Evolutionary conservation across 1,140 invertebrate genomes (phyloP).

Genomic region (Xylocopa sonorina): DNA sequence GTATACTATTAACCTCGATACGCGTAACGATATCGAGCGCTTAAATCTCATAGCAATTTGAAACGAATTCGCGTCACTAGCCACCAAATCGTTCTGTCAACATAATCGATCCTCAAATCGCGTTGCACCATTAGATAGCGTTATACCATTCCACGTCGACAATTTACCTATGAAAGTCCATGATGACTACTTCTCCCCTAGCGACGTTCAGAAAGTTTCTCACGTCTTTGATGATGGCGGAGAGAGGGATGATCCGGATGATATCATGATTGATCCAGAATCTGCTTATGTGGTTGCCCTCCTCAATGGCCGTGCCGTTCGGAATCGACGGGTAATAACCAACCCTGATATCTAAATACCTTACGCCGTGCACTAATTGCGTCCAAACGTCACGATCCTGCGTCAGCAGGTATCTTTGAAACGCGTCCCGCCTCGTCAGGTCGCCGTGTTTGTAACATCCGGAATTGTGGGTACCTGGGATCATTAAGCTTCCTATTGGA

Average conservation of each 20-base stretch:
- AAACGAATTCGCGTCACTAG: not conserved
- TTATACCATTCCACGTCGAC: not conserved
- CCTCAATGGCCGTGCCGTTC: slow-evolving; percentile 67
- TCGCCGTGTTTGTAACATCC: slow-evolving; percentile 83
- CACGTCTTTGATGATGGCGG: slow-evolving; percentile 84
- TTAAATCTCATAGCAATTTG: not conserved
- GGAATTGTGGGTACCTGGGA: slow-evolving; percentile 88
- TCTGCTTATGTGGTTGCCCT: slow-evolving; percentile 78
- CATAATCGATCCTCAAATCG: slow-evolving; percentile 16
- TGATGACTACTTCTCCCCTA: slow-evolving; percentile 86
- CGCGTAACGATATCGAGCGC: no score
- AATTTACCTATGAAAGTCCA: slow-evolving; percentile 85
- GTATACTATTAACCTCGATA: not conserved
- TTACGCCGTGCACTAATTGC: slow-evolving; percentile 90
- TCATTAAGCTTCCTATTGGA: slow-evolving; percentile 83
- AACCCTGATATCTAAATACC: slow-evolving; percentile 90
- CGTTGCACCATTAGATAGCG: no score
- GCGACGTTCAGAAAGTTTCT: slow-evolving; percentile 85
- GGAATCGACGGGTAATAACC: slow-evolving; percentile 81
- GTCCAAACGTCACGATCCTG: slow-evolving; percentile 91
- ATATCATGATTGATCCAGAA: slow-evolving; percentile 89
- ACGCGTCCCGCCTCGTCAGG: slow-evolving; percentile 75
- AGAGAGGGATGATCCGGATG: slow-evolving; percentile 85
- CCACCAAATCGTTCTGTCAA: not conserved
- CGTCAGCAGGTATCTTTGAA: slow-evolving; percentile 83